These are phyloP conservation scores for Eremophila alpestris DNA, from an alignment of 2,797 vertebrate species.

Conservation along the genomic window DNA sequence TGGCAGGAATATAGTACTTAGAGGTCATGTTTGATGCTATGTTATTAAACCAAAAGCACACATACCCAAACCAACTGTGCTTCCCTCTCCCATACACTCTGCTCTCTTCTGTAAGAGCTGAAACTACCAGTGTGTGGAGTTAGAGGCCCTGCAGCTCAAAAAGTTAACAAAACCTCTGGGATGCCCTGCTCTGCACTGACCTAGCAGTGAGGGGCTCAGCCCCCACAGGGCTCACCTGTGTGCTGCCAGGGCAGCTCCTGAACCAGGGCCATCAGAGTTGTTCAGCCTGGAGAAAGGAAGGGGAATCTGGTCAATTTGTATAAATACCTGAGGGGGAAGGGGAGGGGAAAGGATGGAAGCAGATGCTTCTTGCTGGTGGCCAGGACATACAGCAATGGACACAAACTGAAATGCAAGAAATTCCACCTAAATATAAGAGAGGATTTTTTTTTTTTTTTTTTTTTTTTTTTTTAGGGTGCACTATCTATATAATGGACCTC, in stretches of 20 bases:
- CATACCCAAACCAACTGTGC: not conserved
- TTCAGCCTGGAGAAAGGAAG: not conserved
- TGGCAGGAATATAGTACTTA: not conserved
- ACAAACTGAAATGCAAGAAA: not conserved
- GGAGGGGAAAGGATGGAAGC: not conserved
- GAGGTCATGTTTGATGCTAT: rapidly evolving
- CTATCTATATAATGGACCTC: not conserved
- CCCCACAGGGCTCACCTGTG: rapidly evolving
- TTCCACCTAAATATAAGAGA: not conserved
- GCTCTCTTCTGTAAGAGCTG: not conserved
- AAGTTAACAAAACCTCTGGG: not conserved
- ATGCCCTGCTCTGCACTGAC: not conserved
- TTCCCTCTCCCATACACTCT: not conserved
- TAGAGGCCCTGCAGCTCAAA: not conserved
- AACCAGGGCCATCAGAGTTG: rapidly evolving
- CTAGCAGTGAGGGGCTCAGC: not conserved
- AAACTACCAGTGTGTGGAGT: not conserved
- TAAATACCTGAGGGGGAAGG: not conserved
- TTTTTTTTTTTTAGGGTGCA: not conserved
- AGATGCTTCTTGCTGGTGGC: not conserved
- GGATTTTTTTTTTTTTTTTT: not conserved
- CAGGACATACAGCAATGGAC: not conserved
- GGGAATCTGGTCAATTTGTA: too few relatives aligned
- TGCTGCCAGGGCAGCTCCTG: not conserved
- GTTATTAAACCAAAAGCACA: not conserved